Base-by-base conservation (phyloP, 2,888 invertebrate genomes). In the Mimas tiliae region DNA sequence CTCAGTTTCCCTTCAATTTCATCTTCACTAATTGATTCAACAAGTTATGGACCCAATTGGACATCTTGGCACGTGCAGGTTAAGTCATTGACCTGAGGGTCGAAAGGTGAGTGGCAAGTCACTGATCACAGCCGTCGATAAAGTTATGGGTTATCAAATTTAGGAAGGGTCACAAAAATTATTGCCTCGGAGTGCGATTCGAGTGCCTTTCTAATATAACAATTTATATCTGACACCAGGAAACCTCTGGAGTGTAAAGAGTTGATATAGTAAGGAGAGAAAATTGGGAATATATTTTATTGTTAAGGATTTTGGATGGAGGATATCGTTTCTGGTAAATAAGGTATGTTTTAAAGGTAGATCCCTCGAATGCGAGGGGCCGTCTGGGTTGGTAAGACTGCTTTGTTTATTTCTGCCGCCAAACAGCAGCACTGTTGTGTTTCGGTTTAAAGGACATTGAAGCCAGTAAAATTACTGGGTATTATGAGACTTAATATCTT, bases 71-170 rank as follows among this genome's bases (percentile, higher is more conserved):
- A 58, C 58, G 58, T 58, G 58, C 58, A 58, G 38, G 58, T 38
- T 11, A 19, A 42, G 58, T 58, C 58, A 42, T 58, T 42, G 58
- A 58, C 58, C 58, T 6, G 42, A 52, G 58, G 42, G 16, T 38
- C 50, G 50, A 12, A 58, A 21, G 58, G 42, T 58, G 58, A 58
- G 27, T 53, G 33, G 19, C 58, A 58, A 58, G 42, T 58, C 42
- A 19, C 58, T 42, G 58, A 58, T 58, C 58, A 38, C 42, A 58
- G 19, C 58, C 42, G 58, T 58, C 58, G 58, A 58, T 58, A 58
- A 58, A 58, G 58, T 58, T 58, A 58, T 58, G 42, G 58, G 58
- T 58, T 58, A 58, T 58, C 58, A 58, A 58, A 58, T 58, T 58
- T 58, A 42, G 58, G 58, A 7, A 58, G 58, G 58, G 58, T 58